These are phyloP conservation scores for Caenorhabditis virilis DNA, from an alignment of 2,888 invertebrate genomes.

Conservation along the genomic window DNA sequence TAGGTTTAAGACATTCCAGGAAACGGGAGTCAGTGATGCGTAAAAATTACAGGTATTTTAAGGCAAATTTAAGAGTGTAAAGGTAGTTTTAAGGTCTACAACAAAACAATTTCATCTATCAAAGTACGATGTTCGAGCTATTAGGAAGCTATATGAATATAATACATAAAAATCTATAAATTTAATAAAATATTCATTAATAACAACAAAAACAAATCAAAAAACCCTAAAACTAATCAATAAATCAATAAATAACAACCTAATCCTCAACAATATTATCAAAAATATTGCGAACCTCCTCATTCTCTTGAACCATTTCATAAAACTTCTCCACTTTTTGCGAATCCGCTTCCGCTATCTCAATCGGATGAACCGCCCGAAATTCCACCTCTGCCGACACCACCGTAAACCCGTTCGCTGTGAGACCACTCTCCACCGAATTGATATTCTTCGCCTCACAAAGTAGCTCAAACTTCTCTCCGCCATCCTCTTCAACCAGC, in stretches of 20 bases:
- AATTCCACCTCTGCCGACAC: slow-evolving; percentile 46
- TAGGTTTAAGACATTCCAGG: slow-evolving; percentile 62
- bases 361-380: slow-evolving; percentile 48
- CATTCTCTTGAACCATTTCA: slow-evolving; percentile 48
- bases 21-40: slow-evolving; percentile 61
- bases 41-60: slow-evolving; percentile 57
- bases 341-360: slow-evolving; percentile 36
- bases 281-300: slow-evolving; percentile 43
- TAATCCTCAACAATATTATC: slow-evolving; percentile 40
- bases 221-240: not conserved
- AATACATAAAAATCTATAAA: too few species aligned
- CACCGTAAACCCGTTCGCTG: slow-evolving; percentile 38
- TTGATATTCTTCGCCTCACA: slow-evolving; percentile 46
- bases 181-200: not conserved
- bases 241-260: too few species aligned
- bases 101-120: slow-evolving; percentile 1
- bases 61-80: not conserved
- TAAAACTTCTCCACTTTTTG: slow-evolving; percentile 45
- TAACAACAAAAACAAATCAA: not conserved
- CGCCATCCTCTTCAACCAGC: slow-evolving; percentile 41
- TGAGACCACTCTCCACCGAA: slow-evolving; percentile 41
- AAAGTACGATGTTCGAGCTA: slow-evolving; percentile 8
- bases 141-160: slow-evolving; percentile 8
- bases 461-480: slow-evolving; percentile 50
- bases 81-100: not conserved